A percentile compares a stretch with the other conserved stretches of the same genome.
Conservation (phyloP, 2,797 vertebrate genomes). For the Mus caroli region DNA sequence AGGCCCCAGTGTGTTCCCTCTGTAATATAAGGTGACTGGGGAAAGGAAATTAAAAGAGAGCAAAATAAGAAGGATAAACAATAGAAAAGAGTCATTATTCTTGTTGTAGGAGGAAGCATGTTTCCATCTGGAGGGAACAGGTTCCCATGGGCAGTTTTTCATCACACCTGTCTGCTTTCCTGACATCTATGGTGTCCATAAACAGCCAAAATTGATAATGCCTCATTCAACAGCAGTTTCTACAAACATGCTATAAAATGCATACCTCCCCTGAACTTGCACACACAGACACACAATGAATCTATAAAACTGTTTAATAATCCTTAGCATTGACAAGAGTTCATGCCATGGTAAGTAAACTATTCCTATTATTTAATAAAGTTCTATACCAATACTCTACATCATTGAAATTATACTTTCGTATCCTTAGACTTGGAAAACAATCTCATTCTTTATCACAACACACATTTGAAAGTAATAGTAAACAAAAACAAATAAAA, state of each 20-base stretch:
- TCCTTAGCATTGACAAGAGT: neutral
- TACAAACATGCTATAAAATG: neutral
- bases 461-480: neutral
- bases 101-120: neutral
- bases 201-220: neutral
- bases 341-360: neutral
- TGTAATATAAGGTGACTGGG: conserved; percentile 13
- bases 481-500: neutral
- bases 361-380: neutral
- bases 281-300: neutral
- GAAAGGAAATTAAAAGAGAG: conserved; percentile 34
- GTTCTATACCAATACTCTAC: neutral
- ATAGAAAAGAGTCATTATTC: conserved; percentile 18
- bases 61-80: conserved; percentile 36
- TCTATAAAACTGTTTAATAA: neutral
- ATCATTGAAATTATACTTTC: neutral
- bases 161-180: neutral
- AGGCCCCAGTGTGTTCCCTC: neutral
- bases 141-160: neutral
- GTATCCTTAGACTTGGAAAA: conserved; percentile 47
- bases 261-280: no score
- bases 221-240: neutral
- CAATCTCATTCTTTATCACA: neutral
- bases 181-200: neutral
- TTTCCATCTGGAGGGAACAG: neutral